These are phyloP conservation scores for Zonitis immaculata DNA, from an alignment of 2,888 invertebrate species.

Conservation along the genomic window DNA sequence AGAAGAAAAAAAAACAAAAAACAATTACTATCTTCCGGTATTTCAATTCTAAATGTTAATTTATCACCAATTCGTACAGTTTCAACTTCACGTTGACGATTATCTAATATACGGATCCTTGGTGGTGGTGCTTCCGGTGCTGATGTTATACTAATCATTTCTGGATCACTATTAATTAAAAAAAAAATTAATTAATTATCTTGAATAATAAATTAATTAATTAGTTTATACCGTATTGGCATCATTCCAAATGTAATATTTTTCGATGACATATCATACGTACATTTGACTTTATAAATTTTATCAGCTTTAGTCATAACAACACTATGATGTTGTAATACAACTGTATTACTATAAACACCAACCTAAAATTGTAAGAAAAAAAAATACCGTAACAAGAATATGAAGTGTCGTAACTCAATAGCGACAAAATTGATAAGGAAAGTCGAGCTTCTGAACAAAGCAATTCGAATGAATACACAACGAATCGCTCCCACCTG, in stretches of 20 bases:
- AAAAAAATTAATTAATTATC: not conserved
- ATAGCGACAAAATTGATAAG: too few relatives aligned
- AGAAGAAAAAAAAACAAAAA: not conserved
- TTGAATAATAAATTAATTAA: not conserved
- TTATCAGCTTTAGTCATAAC: constrained; percentile 96
- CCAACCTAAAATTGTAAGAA: constrained; percentile 75
- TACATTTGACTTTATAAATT: constrained; percentile 94
- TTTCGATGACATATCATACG: constrained; percentile 94
- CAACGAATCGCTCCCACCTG: too few relatives aligned
- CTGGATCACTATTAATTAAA: constrained; percentile 68
- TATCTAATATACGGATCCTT: constrained; percentile 86
- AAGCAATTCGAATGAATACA: too few relatives aligned
- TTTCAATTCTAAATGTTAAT: constrained; percentile 92
- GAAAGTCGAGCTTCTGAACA: too few relatives aligned
- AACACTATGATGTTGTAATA: constrained; percentile 90
- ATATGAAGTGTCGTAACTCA: too few relatives aligned
- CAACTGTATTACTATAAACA: constrained; percentile 90
- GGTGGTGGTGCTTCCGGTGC: constrained; percentile 94
- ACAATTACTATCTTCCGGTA: constrained; percentile 88
- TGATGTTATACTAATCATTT: constrained; percentile 93
- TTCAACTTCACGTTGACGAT: constrained; percentile 81
- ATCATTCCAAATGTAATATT: constrained; percentile 97
- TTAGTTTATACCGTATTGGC: constrained; percentile 74
- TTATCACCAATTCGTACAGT: constrained; percentile 93
- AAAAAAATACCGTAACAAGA: constrained; percentile 13